These are phyloP conservation scores for Hycleus phaleratus DNA, from an alignment of 1,140 invertebrate genomes.

Conservation along the genomic window DNA sequence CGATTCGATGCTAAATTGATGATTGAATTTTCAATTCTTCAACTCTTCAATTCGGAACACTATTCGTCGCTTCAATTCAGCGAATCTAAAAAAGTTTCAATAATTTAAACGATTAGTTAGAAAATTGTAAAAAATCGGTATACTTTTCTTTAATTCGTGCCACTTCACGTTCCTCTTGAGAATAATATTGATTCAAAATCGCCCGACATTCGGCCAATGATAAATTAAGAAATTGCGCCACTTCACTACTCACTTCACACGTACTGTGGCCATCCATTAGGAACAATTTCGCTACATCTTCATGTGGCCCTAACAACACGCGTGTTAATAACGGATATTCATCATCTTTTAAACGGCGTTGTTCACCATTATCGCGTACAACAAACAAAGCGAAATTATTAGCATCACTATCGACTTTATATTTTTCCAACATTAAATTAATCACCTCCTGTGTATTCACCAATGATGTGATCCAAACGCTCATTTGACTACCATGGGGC, in stretches of 20 bases:
- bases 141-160: slow-evolving; percentile 64
- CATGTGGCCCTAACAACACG: slow-evolving; percentile 72
- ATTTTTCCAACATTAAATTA: slow-evolving; percentile 78
- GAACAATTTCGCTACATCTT: slow-evolving; percentile 73
- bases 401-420: slow-evolving; percentile 73
- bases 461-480: slow-evolving; percentile 75
- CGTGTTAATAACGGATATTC: slow-evolving; percentile 74
- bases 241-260: slow-evolving; percentile 66
- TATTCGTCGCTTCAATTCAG: slow-evolving; percentile 58
- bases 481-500: slow-evolving; percentile 75
- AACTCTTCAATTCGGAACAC: slow-evolving; percentile 64
- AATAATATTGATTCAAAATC: slow-evolving; percentile 68
- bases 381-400: slow-evolving; percentile 77
- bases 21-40: no score
- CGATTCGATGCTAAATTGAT: no score
- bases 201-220: slow-evolving; percentile 69
- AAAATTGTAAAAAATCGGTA: slow-evolving; percentile 17
- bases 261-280: slow-evolving; percentile 68
- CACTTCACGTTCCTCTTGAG: slow-evolving; percentile 69
- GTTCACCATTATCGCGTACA: slow-evolving; percentile 76
- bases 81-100: slow-evolving; percentile 47
- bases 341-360: slow-evolving; percentile 63
- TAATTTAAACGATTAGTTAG: slow-evolving; percentile 9
- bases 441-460: slow-evolving; percentile 76
- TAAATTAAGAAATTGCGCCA: slow-evolving; percentile 78